A percentile compares a stretch with the other conserved stretches of the same genome.
phyloP scores from a whole-genome alignment of 1,140 invertebrate species.

The Formica selysi region DNA sequence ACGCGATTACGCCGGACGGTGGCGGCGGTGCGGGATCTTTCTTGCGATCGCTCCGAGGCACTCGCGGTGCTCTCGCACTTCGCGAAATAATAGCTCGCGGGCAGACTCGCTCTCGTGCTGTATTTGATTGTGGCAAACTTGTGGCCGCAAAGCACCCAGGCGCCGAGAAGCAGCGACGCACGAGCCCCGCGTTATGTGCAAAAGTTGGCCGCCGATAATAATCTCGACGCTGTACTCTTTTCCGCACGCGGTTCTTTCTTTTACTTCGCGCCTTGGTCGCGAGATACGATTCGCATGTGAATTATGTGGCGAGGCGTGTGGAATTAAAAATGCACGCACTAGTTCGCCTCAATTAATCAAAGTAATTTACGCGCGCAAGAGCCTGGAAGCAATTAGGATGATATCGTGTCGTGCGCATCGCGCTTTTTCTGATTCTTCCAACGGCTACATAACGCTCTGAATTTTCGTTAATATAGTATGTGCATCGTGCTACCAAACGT shows the following conservation, averaged over 20 bases:
- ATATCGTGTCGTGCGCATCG: conserved; percentile 57
- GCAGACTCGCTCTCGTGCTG: conserved; percentile 49
- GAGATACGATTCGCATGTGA: conserved; percentile 56
- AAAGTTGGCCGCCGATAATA: conserved; percentile 62
- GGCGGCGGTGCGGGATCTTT: conserved; percentile 13
- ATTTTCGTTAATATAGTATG: background rate
- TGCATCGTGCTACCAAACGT: background rate
- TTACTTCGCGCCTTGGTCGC: conserved; percentile 59
- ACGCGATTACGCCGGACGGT: conserved; percentile 34
- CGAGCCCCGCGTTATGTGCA: conserved; percentile 41
- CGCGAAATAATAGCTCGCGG: conserved; percentile 58
- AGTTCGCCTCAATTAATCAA: conserved; percentile 63
- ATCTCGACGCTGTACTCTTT: conserved; percentile 52
- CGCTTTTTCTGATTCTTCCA: conserved; percentile 35
- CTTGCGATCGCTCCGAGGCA: conserved; percentile 40
- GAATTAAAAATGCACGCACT: conserved; percentile 59
- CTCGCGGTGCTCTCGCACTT: conserved; percentile 36
- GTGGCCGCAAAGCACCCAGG: conserved; percentile 50
- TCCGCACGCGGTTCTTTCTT: conserved; percentile 49
- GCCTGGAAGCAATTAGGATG: conserved; percentile 60
- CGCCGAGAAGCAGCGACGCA: conserved; percentile 24
- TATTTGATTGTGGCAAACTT: conserved; percentile 59
- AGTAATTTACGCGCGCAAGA: conserved; percentile 64
- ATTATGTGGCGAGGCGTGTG: conserved; percentile 41
- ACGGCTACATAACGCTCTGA: background rate